Base-by-base conservation (phyloP, 1,140 invertebrate species). In the Drosophila parvula region DNA sequence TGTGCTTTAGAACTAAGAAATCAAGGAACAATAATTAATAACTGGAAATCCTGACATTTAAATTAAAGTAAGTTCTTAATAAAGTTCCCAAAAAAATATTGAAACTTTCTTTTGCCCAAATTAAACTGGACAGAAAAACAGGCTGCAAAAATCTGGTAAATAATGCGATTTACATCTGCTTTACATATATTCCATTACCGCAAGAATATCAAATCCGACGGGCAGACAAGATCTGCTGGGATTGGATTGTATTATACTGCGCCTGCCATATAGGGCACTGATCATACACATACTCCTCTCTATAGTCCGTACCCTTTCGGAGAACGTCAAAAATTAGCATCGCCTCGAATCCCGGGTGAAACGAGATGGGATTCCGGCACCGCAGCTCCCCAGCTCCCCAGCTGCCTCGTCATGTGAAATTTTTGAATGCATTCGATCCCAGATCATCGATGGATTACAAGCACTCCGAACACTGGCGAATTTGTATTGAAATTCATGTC, bases 401-500 rank as follows among this genome's bases (percentile, higher is more conserved):
- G 32, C 61, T 34, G 41, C 18, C 10, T 48, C 51, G 18, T 71
- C 53, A 73, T 73, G 67, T 73, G 69, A 73, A 73, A 73, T 73
- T 73, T 73, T 71, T 73, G 65, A 71, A 73, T 73, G 68, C 68
- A 69, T 71, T 58, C 68, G 65, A 71, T 48, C 28, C 67, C 51
- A 60, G 69, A 73, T 73, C 69, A 73, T 71, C 69, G 69, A 71
- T 71, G 69, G 69, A 73, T 73, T 71, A 71, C 68, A 70, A 50
- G 18, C 63, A 30, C 32, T 44, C 30, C 67, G 62, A 64, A 41
- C 60, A 48, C 36, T 34, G 38, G 32, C 59, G 55, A 60, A 74
- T 71, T 62, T 63, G 80, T 82, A 83, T 84, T 84, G 81, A 85
- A 85, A 85, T 85, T 78, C 82, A 85, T 78, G 81, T 85, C 81